These are phyloP conservation scores for Chlorops oryzae DNA, from an alignment of 1,140 invertebrate species.

Conservation along the genomic window DNA sequence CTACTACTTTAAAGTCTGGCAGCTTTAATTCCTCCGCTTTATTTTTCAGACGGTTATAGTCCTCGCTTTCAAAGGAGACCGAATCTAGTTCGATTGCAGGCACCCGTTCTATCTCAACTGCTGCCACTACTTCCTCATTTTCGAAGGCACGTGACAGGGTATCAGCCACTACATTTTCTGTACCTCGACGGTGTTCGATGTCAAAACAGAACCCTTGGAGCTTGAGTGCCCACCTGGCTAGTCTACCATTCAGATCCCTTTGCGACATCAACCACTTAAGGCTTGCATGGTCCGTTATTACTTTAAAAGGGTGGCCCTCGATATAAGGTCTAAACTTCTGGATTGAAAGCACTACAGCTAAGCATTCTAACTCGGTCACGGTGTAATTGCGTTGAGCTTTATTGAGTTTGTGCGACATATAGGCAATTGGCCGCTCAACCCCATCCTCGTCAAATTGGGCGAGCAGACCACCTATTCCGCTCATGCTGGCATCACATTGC, in stretches of 20 bases:
- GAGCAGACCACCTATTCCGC: conserved; percentile 13
- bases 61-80: conserved; percentile 1
- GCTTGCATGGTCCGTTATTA: conserved; percentile 16
- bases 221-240: conserved; percentile 14
- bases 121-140: not conserved
- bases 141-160: not conserved
- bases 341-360: conserved; percentile 13
- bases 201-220: conserved; percentile 8
- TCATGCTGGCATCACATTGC: conserved; percentile 18
- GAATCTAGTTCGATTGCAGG: conserved; percentile 8
- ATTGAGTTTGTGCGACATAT: conserved; percentile 20
- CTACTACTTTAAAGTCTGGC: conserved; percentile 13
- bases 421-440: conserved; percentile 21
- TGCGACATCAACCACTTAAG: conserved; percentile 19
- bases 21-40: conserved; percentile 6
- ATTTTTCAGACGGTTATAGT: conserved; percentile 9
- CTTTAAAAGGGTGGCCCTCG: conserved; percentile 13
- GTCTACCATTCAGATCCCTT: conserved; percentile 14
- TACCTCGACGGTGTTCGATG: conserved; percentile 9
- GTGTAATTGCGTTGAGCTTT: conserved; percentile 23
- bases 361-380: conserved; percentile 20
- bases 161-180: conserved; percentile 11
- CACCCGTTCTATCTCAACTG: conserved; percentile 5
- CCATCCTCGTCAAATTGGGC: conserved; percentile 14
- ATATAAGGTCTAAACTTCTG: conserved; percentile 16